A percentile compares a stretch with the other conserved stretches of the same genome.
phyloP scores from a whole-genome alignment of 2,888 invertebrate genomes.

The Incurvaria masculella region DNA sequence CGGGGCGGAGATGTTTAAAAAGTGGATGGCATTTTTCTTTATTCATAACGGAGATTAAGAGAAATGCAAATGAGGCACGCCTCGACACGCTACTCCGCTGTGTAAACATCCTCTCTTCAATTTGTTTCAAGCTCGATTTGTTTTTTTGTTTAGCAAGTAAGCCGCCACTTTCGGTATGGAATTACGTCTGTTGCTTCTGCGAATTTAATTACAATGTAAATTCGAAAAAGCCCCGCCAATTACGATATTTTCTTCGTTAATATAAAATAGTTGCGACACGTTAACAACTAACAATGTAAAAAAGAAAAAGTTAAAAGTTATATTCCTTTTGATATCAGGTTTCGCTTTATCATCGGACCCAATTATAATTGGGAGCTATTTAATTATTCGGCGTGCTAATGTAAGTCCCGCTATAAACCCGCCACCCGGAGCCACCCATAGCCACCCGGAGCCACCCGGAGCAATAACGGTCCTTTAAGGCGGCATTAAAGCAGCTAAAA shows the following conservation, averaged over 20 bases:
- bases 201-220: neutral
- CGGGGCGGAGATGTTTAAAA: neutral
- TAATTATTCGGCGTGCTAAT: constrained; percentile 27
- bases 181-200: neutral
- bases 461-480: constrained; percentile 39
- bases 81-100: constrained; percentile 48
- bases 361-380: constrained; percentile 46
- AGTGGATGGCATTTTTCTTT: constrained; percentile 24
- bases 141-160: neutral
- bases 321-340: too few relatives aligned
- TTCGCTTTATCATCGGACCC: constrained; percentile 24
- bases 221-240: too few relatives aligned
- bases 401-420: constrained; percentile 23
- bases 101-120: constrained; percentile 34
- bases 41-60: constrained; percentile 56
- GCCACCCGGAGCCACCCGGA: constrained; percentile 17
- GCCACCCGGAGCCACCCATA: constrained; percentile 20
- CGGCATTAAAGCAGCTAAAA: constrained; percentile 54
- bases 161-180: neutral
- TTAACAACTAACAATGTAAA: too few relatives aligned
- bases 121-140: neutral
- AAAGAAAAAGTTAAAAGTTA: too few relatives aligned
- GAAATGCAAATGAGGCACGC: constrained; percentile 53
- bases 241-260: too few relatives aligned
- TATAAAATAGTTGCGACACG: too few relatives aligned